These are phyloP conservation scores for Nemotelus nigrinus DNA, from an alignment of 2,888 invertebrate species.

Conservation along the genomic window DNA sequence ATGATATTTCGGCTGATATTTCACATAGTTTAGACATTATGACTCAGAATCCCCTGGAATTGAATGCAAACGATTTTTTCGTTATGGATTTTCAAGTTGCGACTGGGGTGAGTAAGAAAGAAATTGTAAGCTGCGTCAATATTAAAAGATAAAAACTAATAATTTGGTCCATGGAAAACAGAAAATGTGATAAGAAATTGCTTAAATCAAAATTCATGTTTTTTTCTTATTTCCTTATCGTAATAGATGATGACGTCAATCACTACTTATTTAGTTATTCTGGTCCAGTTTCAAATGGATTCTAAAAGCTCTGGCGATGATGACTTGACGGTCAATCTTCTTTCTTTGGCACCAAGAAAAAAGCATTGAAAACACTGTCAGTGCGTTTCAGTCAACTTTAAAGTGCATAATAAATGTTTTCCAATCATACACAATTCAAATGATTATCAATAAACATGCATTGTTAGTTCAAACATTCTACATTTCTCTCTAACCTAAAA, in stretches of 20 bases:
- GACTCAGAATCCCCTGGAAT: neutral
- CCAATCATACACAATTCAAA: no score
- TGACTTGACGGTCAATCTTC: neutral
- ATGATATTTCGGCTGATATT: neutral
- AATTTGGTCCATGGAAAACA: no score
- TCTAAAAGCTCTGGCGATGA: neutral
- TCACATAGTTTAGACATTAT: neutral
- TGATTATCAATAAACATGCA: no score
- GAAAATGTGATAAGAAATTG: no score
- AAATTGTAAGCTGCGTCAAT: no score
- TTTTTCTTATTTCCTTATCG: neutral
- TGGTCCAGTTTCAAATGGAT: slow-evolving; percentile 20
- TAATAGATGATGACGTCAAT: slow-evolving; percentile 27
- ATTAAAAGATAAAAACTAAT: no score
- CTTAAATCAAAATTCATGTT: neutral
- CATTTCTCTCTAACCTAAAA: no score
- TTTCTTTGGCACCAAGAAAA: neutral
- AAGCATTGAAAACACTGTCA: no score
- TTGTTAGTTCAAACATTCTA: no score
- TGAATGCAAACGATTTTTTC: slow-evolving; percentile 2
- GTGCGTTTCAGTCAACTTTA: no score
- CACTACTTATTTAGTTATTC: slow-evolving; percentile 23
- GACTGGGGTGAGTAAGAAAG: neutral
- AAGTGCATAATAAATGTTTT: no score
- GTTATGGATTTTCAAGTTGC: neutral